Evolutionary conservation across 2,888 invertebrate genomes (phyloP), one percentile per base, ranked within the genome.

Genomic region (Hecatera dysodea): DNA sequence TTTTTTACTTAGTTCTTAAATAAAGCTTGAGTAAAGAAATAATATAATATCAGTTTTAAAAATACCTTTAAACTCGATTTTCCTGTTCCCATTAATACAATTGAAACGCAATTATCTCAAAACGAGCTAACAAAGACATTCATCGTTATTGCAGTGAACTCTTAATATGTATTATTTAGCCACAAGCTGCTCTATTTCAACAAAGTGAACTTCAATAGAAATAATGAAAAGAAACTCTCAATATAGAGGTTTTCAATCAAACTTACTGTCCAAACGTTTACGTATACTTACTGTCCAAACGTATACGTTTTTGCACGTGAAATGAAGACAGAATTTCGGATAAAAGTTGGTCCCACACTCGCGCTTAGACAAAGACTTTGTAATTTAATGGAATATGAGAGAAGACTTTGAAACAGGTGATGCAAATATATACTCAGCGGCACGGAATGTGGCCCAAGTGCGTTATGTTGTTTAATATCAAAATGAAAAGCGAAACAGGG

Each of bases 401-500:
- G 42, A 56, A 60, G 57, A 56, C 39, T 42, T n/a, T 27, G 52
- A 24, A 63, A 15, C 64, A 52, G 63, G 33, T 52, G 50, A 63
- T 55, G 76, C 12, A 79, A 76, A 74, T 73, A 46, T 73, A 55
- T n/a, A n/a, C n/a, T n/a, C n/a, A n/a, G n/a, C n/a, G n/a, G n/a
- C n/a, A n/a, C n/a, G n/a, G n/a, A n/a, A n/a, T n/a, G n/a, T n/a
- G n/a, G n/a, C n/a, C n/a, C n/a, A n/a, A n/a, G n/a, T n/a, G n/a
- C n/a, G n/a, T n/a, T n/a, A n/a, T n/a, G n/a, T n/a, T n/a, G n/a
- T n/a, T n/a, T n/a, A n/a, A n/a, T n/a, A n/a, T n/a, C n/a, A n/a
- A n/a, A n/a, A n/a, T n/a, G n/a, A n/a, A n/a, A n/a, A n/a, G n/a
- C n/a, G n/a, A n/a, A n/a, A n/a, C n/a, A n/a, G n/a, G n/a, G n/a